These are phyloP conservation scores for Acrossocheilus wenchowensis DNA, from an alignment of 2,797 vertebrate genomes.

Conservation along the genomic window DNA sequence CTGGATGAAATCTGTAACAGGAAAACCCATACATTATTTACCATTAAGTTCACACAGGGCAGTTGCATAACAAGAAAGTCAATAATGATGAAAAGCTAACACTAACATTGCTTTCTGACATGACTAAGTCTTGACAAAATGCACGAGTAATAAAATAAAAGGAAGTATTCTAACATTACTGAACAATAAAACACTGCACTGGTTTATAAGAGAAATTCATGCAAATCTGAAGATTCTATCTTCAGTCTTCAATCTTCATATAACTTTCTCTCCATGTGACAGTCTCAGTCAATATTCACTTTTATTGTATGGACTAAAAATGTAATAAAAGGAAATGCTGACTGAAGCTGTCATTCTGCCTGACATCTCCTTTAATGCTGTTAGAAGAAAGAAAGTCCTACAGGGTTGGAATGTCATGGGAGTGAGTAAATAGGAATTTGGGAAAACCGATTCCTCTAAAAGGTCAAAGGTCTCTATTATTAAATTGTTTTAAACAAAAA, in stretches of 20 bases:
- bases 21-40: constrained; percentile 40
- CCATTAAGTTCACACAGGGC: not conserved
- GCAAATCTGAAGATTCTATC: not conserved
- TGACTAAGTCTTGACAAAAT: not conserved
- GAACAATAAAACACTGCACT: not conserved
- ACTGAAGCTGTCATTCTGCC: not conserved
- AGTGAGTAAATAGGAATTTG: not conserved
- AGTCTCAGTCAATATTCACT: not conserved
- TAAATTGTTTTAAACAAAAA: not conserved
- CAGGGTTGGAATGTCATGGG: not conserved
- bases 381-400: not conserved
- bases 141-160: not conserved
- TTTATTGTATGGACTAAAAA: not conserved
- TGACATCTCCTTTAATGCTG: not conserved
- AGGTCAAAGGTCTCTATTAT: not conserved
- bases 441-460: not conserved
- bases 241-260: too few relatives aligned
- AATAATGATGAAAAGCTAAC: not conserved
- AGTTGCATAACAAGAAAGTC: constrained; percentile 11
- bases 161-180: not conserved
- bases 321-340: not conserved
- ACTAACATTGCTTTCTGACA: not conserved
- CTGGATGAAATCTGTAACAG: constrained; percentile 60
- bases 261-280: too few relatives aligned
- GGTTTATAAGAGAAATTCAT: not conserved